A percentile compares a stretch with the other conserved stretches of the same genome.
Evolutionary conservation across 2,113 vertebrate genomes (phyloP).

Genomic region (Perca fluviatilis): DNA sequence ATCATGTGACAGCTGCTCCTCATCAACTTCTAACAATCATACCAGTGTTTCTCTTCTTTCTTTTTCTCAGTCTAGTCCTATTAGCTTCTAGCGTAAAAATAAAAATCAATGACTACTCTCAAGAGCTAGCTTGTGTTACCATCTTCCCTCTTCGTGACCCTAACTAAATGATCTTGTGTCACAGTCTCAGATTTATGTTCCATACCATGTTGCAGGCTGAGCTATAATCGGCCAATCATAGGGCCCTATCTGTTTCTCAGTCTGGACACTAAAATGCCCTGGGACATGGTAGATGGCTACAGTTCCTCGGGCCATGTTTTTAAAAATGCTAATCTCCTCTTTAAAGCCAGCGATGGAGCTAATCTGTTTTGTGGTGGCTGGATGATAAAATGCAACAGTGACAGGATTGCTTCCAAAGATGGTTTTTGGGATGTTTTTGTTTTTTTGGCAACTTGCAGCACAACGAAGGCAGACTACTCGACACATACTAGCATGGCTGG

Average conservation of each 20-base stretch:
- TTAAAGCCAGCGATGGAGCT: conserved; percentile 22
- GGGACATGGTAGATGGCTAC: conserved; percentile 9
- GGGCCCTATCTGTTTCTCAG: conserved; percentile 46
- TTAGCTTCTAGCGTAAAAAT: conserved; percentile 9
- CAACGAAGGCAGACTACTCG: not conserved
- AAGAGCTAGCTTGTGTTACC: conserved; percentile 44
- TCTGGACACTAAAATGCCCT: conserved; percentile 20
- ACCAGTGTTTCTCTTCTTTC: not conserved
- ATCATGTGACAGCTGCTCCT: conserved; percentile 58
- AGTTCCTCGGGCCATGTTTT: conserved; percentile 36
- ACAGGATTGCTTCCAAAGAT: conserved; percentile 19
- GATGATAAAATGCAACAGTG: conserved; percentile 34
- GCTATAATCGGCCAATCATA: conserved; percentile 45
- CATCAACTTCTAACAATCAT: conserved; percentile 32
- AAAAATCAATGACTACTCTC: conserved; percentile 62
- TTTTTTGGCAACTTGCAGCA: conserved; percentile 35
- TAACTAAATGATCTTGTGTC: conserved; percentile 53
- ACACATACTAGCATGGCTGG: conserved; percentile 5
- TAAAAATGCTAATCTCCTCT: conserved; percentile 45
- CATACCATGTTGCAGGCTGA: conserved; percentile 32
- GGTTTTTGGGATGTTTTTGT: conserved; percentile 11
- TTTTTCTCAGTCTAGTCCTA: conserved; percentile 3
- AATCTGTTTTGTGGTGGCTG: conserved; percentile 21
- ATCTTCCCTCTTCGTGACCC: conserved; percentile 30
- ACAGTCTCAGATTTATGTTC: conserved; percentile 55